phyloP scores from a whole-genome alignment of 1,140 invertebrate species.

The Conus betulinus region DNA sequence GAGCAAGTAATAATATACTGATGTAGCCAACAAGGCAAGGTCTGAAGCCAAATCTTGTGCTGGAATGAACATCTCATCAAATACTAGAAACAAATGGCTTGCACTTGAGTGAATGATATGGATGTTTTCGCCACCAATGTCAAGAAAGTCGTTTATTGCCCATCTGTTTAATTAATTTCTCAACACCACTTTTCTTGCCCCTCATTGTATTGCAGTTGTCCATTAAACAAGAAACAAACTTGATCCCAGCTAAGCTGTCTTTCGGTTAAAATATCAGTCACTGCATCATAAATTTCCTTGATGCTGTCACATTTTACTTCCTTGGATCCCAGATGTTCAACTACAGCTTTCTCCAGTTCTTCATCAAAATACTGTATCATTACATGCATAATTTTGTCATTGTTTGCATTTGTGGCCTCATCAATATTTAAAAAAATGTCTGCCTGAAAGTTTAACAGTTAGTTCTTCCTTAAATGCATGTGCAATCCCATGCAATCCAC shows the following conservation, averaged over 20 bases:
- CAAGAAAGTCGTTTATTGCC: constrained; percentile 33
- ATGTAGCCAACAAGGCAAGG: too few relatives aligned
- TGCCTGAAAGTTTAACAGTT: constrained; percentile 26
- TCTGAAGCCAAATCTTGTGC: not conserved
- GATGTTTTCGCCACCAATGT: constrained; percentile 40
- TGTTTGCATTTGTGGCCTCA: constrained; percentile 45
- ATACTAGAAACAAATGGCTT: not conserved
- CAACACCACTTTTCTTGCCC: constrained; percentile 1
- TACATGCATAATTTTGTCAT: too few relatives aligned
- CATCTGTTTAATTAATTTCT: constrained; percentile 27
- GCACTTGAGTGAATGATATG: constrained; percentile 31
- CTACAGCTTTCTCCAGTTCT: not conserved
- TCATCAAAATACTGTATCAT: constrained; percentile 44
- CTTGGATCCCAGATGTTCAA: constrained; percentile 27
- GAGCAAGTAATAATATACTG: too few relatives aligned
- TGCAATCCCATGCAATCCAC: constrained; percentile 32
- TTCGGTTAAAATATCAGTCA: too few relatives aligned
- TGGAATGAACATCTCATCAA: not conserved
- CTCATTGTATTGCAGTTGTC: constrained; percentile 43
- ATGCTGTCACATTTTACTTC: constrained; percentile 30
- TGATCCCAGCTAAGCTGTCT: constrained; percentile 32
- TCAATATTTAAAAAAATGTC: constrained; percentile 48
- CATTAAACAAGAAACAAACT: constrained; percentile 39
- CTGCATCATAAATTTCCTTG: not conserved
- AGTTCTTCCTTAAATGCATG: constrained; percentile 38